Percentiles rank a stretch among this genome's conserved stretches.
Evolutionary conservation across 2,888 invertebrate species (phyloP).

Genomic region (Drosophila silvestris): DNA sequence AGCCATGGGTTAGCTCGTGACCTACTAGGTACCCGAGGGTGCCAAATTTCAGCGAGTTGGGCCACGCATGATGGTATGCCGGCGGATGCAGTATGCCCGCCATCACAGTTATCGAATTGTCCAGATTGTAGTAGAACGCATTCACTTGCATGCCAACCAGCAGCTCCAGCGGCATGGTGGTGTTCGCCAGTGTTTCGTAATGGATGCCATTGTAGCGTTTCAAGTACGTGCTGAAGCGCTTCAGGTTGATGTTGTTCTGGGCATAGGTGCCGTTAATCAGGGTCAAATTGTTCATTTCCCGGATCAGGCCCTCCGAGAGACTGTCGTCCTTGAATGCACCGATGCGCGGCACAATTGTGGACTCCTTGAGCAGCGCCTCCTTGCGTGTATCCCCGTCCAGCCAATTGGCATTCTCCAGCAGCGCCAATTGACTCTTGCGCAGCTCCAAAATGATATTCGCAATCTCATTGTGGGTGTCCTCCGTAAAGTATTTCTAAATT

Average conservation of each 20-base stretch:
- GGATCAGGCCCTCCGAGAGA: constrained; percentile 65
- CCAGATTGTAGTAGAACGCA: constrained; percentile 81
- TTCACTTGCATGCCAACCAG: constrained; percentile 79
- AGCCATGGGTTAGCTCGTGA: constrained; percentile 83
- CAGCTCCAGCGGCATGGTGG: constrained; percentile 74
- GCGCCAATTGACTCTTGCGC: constrained; percentile 62
- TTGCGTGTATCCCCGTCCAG: constrained; percentile 75
- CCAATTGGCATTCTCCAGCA: constrained; percentile 78
- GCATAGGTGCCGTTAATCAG: constrained; percentile 66
- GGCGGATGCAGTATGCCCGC: constrained; percentile 82
- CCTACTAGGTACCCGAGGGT: constrained; percentile 82
- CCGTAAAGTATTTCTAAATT: constrained; percentile 69
- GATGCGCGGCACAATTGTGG: constrained; percentile 60
- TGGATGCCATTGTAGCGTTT: constrained; percentile 70
- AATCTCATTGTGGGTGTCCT: constrained; percentile 67
- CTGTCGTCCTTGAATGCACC: constrained; percentile 67
- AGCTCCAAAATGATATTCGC: constrained; percentile 70
- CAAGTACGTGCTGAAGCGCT: constrained; percentile 57
- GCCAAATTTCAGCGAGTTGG: constrained; percentile 81
- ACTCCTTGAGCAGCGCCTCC: constrained; percentile 79
- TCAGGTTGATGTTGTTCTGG: constrained; percentile 66
- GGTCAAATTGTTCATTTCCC: constrained; percentile 62
- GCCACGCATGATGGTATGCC: constrained; percentile 77
- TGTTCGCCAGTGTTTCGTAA: constrained; percentile 48
- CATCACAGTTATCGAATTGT: constrained; percentile 83